phyloP scores from a whole-genome alignment of 2,888 invertebrate species.

The Chymomyza amoena region DNA sequence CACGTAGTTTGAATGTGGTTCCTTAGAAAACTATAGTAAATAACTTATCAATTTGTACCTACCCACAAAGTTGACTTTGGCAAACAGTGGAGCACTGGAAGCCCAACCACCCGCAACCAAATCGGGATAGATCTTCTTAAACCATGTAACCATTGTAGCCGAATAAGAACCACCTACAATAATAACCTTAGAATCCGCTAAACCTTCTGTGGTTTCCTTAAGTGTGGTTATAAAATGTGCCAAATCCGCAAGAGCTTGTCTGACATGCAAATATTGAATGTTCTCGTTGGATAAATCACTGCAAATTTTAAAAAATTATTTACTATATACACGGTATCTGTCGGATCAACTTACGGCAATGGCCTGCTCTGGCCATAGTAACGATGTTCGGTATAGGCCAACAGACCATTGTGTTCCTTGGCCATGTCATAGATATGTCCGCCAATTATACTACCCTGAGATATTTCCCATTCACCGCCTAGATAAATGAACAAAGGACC shows the following conservation, averaged over 20 bases:
- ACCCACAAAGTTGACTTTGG: slow-evolving; percentile 82
- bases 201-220: slow-evolving; percentile 74
- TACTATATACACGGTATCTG: background rate
- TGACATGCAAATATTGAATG: slow-evolving; percentile 82
- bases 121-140: slow-evolving; percentile 83
- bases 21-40: no score
- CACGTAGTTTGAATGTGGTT: no score
- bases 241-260: slow-evolving; percentile 84
- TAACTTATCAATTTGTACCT: slow-evolving; percentile 18
- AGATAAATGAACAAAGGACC: slow-evolving; percentile 84
- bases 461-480: slow-evolving; percentile 86
- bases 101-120: slow-evolving; percentile 82
- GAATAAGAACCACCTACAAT: slow-evolving; percentile 85
- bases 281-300: slow-evolving; percentile 81
- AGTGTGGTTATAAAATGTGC: slow-evolving; percentile 82
- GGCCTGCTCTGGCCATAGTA: slow-evolving; percentile 89
- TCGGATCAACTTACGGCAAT: slow-evolving; percentile 80
- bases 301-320: background rate
- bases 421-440: slow-evolving; percentile 85
- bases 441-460: slow-evolving; percentile 80
- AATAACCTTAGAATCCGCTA: slow-evolving; percentile 78
- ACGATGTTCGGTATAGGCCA: slow-evolving; percentile 89
- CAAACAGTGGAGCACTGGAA: slow-evolving; percentile 84
- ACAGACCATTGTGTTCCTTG: slow-evolving; percentile 81
- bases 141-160: slow-evolving; percentile 85